Conservation (phyloP, 2,888 invertebrate species). For the Amphipyra berbera region DNA sequence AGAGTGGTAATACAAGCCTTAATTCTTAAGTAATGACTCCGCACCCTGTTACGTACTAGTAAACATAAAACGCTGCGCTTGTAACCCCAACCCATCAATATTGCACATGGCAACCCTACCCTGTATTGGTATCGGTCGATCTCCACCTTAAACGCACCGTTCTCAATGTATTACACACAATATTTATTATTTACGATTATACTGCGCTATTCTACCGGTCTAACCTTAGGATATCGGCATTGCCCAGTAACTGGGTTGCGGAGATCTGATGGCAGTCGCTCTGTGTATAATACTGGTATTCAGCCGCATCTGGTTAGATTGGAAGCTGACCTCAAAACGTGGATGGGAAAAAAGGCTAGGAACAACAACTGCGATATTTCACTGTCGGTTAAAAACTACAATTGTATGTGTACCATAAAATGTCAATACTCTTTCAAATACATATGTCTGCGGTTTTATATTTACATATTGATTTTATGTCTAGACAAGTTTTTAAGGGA, state of each 20-base stretch:
- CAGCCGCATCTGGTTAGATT: too few relatives aligned
- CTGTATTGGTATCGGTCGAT: conserved; percentile 38
- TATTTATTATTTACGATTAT: conserved; percentile 29
- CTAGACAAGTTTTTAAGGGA: conserved; percentile 47
- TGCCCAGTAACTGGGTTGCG: too few relatives aligned
- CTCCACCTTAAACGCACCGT: conserved; percentile 22
- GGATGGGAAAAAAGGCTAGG: not conserved
- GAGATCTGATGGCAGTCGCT: too few relatives aligned
- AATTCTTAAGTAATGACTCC: not conserved
- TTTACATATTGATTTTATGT: conserved; percentile 51
- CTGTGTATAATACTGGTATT: too few relatives aligned
- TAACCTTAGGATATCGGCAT: too few relatives aligned
- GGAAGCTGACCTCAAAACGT: conserved; percentile 5
- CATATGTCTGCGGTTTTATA: conserved; percentile 43
- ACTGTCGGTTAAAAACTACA: not conserved
- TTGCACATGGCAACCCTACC: conserved; percentile 32
- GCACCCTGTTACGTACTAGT: not conserved
- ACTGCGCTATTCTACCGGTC: conserved; percentile 2
- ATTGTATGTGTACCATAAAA: conserved; percentile 16
- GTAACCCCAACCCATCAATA: not conserved
- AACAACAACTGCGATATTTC: too few relatives aligned
- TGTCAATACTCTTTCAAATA: conserved; percentile 53
- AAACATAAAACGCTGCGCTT: not conserved
- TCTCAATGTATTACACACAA: conserved; percentile 12
- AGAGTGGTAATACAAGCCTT: too few relatives aligned